Conservation (phyloP, 2,113 vertebrate genomes). For the Gambusia affinis region DNA sequence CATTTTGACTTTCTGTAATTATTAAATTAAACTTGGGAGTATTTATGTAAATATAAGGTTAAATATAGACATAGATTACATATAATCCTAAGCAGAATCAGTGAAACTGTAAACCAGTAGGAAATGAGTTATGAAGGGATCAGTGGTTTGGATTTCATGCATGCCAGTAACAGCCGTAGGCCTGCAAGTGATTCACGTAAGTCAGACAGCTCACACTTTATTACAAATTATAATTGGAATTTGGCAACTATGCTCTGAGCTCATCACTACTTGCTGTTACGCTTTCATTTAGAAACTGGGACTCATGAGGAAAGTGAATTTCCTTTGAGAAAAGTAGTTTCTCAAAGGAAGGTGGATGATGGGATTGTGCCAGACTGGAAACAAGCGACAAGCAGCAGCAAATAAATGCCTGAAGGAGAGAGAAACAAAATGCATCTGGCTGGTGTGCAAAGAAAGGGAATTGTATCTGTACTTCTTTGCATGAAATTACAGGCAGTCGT, state of each 20-base stretch:
- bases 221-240: slow-evolving; percentile 6
- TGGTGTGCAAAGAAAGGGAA: neutral
- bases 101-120: neutral
- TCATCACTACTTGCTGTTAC: neutral
- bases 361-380: neutral
- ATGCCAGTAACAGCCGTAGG: neutral
- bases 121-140: neutral
- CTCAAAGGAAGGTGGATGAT: neutral
- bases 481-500: neutral
- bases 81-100: neutral
- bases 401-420: neutral
- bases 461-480: neutral
- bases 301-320: neutral
- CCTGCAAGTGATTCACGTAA: neutral
- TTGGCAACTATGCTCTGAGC: neutral
- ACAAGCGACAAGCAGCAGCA: neutral
- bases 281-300: neutral
- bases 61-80: neutral
- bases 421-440: neutral
- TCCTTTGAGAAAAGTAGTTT: too few species aligned
- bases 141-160: neutral
- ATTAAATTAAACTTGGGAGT: neutral
- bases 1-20: neutral
- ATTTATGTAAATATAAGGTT: neutral
- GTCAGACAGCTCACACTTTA: neutral